Base-by-base conservation (phyloP, 23 tunicate genomes). In the Trididemnum miniatum region DNA sequence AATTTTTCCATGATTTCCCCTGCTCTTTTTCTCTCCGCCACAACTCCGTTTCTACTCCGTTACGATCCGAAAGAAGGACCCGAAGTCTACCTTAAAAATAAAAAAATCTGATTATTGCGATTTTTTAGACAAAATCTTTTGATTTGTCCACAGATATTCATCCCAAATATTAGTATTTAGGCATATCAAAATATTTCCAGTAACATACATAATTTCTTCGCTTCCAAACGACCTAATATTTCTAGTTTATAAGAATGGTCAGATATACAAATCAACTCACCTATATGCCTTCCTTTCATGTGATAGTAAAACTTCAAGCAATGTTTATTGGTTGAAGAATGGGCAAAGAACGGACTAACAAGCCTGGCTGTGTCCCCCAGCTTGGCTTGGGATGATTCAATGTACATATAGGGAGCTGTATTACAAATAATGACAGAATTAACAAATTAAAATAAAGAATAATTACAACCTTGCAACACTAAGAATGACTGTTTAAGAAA, bases 381-480 rank as follows among this genome's bases (percentile, higher is more conserved):
- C 54, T 57, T 84, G 33, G 72, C 66, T 5, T 69, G 15, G 4
- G 98, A 93, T 9, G 93, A 81, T 34, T 88, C 93, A 39, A 93
- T 86, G 52, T 35, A 93, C 94, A 88, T 84, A 38, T 93, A 93
- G 9, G 89, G 89, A 4, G 89, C 98, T 93, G n/a, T n/a, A n/a
- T n/a, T n/a, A n/a, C n/a, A n/a, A n/a, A n/a, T n/a, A n/a, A n/a
- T n/a, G n/a, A n/a, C n/a, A n/a, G n/a, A n/a, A n/a, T n/a, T n/a
- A n/a, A n/a, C n/a, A n/a, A n/a, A n/a, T n/a, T n/a, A n/a, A n/a
- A n/a, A n/a, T n/a, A n/a, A n/a, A n/a, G n/a, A n/a, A n/a, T n/a
- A n/a, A n/a, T n/a, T n/a, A n/a, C n/a, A n/a, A n/a, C n/a, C n/a
- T n/a, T n/a, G n/a, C n/a, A n/a, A n/a, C n/a, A n/a, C n/a, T n/a